Evolutionary conservation across 1,140 invertebrate species (phyloP), one percentile per base, ranked within the genome.

Genomic region (Periplaneta americana): DNA sequence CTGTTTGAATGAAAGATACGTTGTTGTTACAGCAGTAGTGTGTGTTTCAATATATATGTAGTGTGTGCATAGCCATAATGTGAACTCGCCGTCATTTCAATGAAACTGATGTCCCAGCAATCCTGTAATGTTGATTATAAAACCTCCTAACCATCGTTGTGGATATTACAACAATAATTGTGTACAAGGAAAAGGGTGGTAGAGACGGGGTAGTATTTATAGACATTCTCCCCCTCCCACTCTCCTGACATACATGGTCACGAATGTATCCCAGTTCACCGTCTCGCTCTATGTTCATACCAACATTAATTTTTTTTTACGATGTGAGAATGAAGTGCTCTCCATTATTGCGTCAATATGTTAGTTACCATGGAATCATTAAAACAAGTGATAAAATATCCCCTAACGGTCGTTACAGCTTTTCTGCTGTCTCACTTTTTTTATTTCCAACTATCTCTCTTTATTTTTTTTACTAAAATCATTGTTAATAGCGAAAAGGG

Each of bases 301-400:
- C 33, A 37, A 48, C 79, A 80, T 80, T 37, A 39, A 80, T 80
- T 37, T 80, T 37, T 80, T 80, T 66, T 80, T 48, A 80, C 34
- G 37, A 39, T 80, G 79, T 39, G 79, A 80, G 37, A 80, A 80
- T 74, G 79, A 80, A 80, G 79, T 80, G 48, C 15, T 34, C 79
- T 48, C 79, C 32, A 80, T 80, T 80, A 80, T 74, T 80, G 37
- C 79, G 48, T 80, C 79, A 80, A 80, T 80, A 80, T 80, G 79
- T 74, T 80, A 80, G 79, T 74, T 80, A 39, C 48, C 28, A 66
- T 66, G 22, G 36, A 37, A 36, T 80, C 79, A 32, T 80, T 66
- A 80, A 80, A 22, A 80, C 48, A 80, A 66, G 48, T n/a, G 39
- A 74, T 74, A 80, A 80, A 80, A 8, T 74, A 36, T 31, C 79